These are phyloP conservation scores for Cichlasoma orientale DNA, from an alignment of 2,797 vertebrate genomes.

Conservation along the genomic window DNA sequence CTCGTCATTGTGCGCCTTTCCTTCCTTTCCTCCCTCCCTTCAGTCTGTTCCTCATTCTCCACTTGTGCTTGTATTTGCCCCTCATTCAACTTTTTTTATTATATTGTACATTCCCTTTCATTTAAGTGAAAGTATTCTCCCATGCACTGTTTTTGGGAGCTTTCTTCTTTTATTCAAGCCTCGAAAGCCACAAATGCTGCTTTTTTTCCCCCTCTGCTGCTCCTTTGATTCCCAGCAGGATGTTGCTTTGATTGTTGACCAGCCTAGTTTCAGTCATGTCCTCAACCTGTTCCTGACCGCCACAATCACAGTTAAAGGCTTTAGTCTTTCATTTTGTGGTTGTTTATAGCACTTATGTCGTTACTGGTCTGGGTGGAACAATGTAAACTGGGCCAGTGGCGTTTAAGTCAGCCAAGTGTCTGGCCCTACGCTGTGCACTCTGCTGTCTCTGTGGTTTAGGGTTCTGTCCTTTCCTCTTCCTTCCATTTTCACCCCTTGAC, in stretches of 20 bases:
- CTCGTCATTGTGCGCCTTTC: conserved; percentile 44
- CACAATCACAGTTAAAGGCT: conserved; percentile 50
- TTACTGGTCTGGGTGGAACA: conserved; percentile 63
- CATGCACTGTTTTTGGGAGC: conserved; percentile 24
- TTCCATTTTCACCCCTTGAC: conserved; percentile 50
- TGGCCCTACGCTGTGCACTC: conserved; percentile 18
- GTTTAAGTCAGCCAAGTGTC: conserved; percentile 57
- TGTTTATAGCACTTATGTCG: conserved; percentile 54
- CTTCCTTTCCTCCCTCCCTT: conserved; percentile 32
- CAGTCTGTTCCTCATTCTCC: conserved; percentile 26
- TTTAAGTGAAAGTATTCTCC: conserved; percentile 40
- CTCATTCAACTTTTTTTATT: conserved; percentile 57
- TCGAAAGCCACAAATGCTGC: conserved; percentile 36
- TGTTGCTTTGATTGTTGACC: conserved; percentile 51
- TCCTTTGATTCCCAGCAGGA: conserved; percentile 57
- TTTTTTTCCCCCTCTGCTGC: conserved; percentile 1
- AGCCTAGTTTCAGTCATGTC: conserved; percentile 46
- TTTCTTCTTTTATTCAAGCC: conserved; percentile 37
- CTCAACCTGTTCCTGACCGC: conserved; percentile 52
- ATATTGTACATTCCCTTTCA: conserved; percentile 26
- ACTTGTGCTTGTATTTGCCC: conserved; percentile 25
- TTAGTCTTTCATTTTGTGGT: conserved; percentile 66
- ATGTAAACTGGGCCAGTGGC: conserved; percentile 42
- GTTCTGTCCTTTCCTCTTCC: conserved; percentile 45
- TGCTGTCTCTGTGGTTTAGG: conserved; percentile 52